phyloP scores from a whole-genome alignment of 2,113 vertebrate genomes.

The Lepus europaeus region DNA sequence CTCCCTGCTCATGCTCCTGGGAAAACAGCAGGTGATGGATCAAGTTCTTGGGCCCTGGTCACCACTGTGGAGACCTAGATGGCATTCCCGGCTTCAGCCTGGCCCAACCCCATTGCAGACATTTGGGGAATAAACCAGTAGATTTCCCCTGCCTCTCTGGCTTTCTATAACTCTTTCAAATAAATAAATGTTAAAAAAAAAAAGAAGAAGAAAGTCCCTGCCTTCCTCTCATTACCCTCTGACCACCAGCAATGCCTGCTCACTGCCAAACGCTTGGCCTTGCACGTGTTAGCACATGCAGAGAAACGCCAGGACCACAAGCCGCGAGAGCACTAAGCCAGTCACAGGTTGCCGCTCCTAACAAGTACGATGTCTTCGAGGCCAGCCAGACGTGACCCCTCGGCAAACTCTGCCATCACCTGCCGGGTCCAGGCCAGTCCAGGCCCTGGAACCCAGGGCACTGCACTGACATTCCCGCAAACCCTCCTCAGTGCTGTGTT shows the following conservation, averaged over 20 bases:
- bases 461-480: neutral
- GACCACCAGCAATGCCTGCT: neutral
- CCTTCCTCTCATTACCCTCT: neutral
- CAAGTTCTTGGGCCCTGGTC: no score
- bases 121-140: no score
- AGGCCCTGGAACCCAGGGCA: neutral
- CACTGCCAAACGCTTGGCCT: slow-evolving; percentile 22
- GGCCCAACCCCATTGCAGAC: no score
- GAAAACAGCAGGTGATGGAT: no score
- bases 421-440: no score
- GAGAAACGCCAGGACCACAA: neutral
- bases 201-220: neutral
- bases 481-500: neutral
- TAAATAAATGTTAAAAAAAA: no score
- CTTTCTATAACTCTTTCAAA: no score
- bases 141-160: no score
- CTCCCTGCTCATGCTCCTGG: no score
- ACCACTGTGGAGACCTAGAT: no score
- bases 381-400: neutral
- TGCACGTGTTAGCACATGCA: neutral
- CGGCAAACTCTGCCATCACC: neutral
- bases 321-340: neutral
- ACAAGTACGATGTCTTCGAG: slow-evolving; percentile 8
- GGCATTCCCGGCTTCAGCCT: no score
- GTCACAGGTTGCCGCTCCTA: neutral